Base-by-base conservation (phyloP, 2,888 invertebrate species). In the Carterocephalus palaemon region DNA sequence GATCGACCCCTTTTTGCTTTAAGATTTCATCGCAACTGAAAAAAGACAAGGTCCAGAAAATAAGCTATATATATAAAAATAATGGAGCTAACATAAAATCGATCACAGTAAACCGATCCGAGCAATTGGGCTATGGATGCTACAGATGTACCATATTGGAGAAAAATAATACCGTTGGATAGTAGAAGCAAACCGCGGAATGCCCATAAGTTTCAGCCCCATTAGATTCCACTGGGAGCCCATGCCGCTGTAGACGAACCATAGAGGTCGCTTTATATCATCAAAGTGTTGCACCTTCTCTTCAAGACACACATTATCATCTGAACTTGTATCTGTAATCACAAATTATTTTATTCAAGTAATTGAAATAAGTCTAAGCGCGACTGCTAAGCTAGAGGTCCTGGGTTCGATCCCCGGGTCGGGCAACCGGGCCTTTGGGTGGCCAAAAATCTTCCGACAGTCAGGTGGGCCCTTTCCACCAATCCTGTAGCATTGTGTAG, bases 191-290 rank as follows among this genome's bases (percentile, higher is more conserved):
- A 91, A 91, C 3, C 80, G 60, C 9, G 88, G 88, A 28, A 91
- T 67, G 19, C 67, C 58, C 87, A 91, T 86, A 53, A 92, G 75
- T 16, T 85, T 75, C 26, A 75, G 65, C 2, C 89, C 90, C 90
- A 91, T 90, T 29, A 88, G 88, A 24, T 78, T 66, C 90, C 90
- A 91, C 63, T 91, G 90, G 0, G 88, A 86, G 3, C 90, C 91
- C 90, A 91, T 90, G 5, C 91, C 91, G 40, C 90, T 89, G 71
- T 89, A 91, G 36, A 91, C 79, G 62, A 86, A 91, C 89, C 90
- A 92, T 2, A 91, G 69, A 2, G 90, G 89, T 1, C 80, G 57
- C 10, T 54, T 51, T 0, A 45, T 17, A 28, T 45, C 45, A 13
- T 42, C 42, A 19, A 26, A 42, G 12, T 42, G 15, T 8, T 42